These are phyloP conservation scores for Rhogogaster chlorosoma DNA, from an alignment of 2,888 invertebrate species.

Conservation along the genomic window DNA sequence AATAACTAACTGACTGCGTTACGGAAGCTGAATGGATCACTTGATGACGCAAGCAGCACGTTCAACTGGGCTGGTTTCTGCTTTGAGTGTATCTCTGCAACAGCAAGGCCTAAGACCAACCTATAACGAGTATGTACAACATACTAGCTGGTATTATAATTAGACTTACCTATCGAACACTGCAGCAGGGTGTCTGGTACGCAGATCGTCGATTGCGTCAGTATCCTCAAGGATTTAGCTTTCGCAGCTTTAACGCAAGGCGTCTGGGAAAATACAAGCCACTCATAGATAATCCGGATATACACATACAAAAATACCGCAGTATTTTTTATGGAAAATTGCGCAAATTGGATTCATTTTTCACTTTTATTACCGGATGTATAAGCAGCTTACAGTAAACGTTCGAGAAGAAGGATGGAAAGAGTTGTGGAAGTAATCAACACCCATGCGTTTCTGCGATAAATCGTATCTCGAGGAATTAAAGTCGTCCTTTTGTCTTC, in stretches of 20 bases:
- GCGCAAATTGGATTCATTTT: not conserved
- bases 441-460: not conserved
- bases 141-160: slow-evolving; percentile 36
- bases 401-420: not conserved
- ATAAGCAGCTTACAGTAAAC: not conserved
- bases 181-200: slow-evolving; percentile 43
- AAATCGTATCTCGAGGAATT: not conserved
- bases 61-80: not conserved
- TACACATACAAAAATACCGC: not conserved
- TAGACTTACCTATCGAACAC: slow-evolving; percentile 42
- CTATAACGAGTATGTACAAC: slow-evolving; percentile 19
- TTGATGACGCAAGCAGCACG: slow-evolving; percentile 24
- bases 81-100: slow-evolving; percentile 14
- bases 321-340: not conserved
- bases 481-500: not conserved
- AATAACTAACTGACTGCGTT: slow-evolving; percentile 29
- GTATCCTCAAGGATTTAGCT: slow-evolving; percentile 28
- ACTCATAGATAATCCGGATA: not conserved
- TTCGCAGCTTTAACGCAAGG: not conserved
- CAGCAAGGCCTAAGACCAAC: not conserved
- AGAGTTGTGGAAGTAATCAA: not conserved
- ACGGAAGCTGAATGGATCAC: slow-evolving; percentile 36
- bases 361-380: not conserved
- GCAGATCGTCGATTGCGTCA: slow-evolving; percentile 28
- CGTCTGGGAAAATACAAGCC: not conserved